These are phyloP conservation scores for Ichneumoninae sp. DNA, from an alignment of 2,888 invertebrate species.

Conservation along the genomic window DNA sequence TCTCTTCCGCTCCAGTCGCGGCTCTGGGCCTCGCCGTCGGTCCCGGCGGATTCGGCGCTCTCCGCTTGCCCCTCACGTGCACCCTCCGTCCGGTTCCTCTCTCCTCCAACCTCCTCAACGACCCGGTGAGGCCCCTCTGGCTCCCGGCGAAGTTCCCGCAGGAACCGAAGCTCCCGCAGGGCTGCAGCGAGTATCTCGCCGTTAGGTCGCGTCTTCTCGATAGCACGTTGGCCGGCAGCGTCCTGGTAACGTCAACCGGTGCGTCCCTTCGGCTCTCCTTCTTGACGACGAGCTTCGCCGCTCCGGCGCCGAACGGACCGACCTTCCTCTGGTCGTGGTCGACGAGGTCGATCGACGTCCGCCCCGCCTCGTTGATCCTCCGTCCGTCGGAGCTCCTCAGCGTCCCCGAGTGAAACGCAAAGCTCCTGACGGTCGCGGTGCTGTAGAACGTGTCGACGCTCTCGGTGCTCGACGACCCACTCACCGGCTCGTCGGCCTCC, in stretches of 20 bases:
- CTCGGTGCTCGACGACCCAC: slow-evolving; percentile 85
- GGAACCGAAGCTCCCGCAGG: slow-evolving; percentile 73
- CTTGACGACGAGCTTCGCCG: slow-evolving; percentile 73
- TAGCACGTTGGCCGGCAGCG: slow-evolving; percentile 76
- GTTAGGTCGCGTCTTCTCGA: slow-evolving; percentile 76
- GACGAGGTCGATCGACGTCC: slow-evolving; percentile 69
- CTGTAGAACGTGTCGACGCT: slow-evolving; percentile 90
- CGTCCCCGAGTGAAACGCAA: slow-evolving; percentile 88
- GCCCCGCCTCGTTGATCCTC: slow-evolving; percentile 75
- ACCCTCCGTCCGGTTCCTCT: slow-evolving; percentile 87
- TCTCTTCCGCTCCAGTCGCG: slow-evolving; percentile 74
- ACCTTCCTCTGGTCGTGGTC: slow-evolving; percentile 62
- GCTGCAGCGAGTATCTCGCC: slow-evolving; percentile 79
- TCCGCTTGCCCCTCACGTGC: slow-evolving; percentile 91
- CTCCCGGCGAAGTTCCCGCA: slow-evolving; percentile 76
- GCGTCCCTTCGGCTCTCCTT: neutral
- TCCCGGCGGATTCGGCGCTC: slow-evolving; percentile 90
- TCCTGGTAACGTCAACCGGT: slow-evolving; percentile 69
- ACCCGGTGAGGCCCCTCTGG: slow-evolving; percentile 63
- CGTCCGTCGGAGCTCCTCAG: slow-evolving; percentile 79
- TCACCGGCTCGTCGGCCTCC: slow-evolving; percentile 67
- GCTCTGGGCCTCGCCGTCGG: slow-evolving; percentile 66
- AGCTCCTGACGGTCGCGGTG: slow-evolving; percentile 90
- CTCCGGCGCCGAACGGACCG: slow-evolving; percentile 80
- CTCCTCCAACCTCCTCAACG: slow-evolving; percentile 81